These are phyloP conservation scores for Nannoperca australis DNA, from an alignment of 2,797 vertebrate species.

Conservation along the genomic window DNA sequence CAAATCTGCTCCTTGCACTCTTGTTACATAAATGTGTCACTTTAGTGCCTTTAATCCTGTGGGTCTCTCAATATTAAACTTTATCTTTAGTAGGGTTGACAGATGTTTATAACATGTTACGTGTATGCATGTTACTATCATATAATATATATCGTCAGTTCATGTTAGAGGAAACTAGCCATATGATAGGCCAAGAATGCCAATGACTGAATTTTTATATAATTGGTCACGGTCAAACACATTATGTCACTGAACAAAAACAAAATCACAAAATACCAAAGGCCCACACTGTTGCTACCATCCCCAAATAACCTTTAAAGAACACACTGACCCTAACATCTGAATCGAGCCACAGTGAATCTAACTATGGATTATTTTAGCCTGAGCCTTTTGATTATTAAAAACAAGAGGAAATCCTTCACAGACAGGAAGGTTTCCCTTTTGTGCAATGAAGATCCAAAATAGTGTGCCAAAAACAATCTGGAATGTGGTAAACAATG, in stretches of 20 bases:
- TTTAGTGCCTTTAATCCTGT: neutral
- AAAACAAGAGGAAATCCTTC: conserved; percentile 85
- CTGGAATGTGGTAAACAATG: conserved; percentile 78
- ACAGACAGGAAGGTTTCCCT: conserved; percentile 82
- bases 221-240: conserved; percentile 5
- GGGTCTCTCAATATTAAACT: conserved; percentile 5
- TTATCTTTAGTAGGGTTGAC: neutral
- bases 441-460: conserved; percentile 76
- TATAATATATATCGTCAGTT: conserved; percentile 7
- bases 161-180: conserved; percentile 6
- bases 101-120: no score
- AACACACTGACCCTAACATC: conserved; percentile 11
- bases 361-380: conserved; percentile 65
- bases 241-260: conserved; percentile 3
- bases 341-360: conserved; percentile 25
- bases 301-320: conserved; percentile 19
- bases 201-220: neutral
- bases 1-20: conserved; percentile 31
- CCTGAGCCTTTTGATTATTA: conserved; percentile 60
- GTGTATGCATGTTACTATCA: neutral
- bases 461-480: conserved; percentile 79
- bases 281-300: conserved; percentile 1
- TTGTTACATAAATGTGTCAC: conserved; percentile 12
- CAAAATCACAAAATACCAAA: conserved; percentile 5
- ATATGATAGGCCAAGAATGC: neutral